Evolutionary conservation across 2,888 invertebrate species (phyloP).

Genomic region (Iselma pallidipennis): DNA sequence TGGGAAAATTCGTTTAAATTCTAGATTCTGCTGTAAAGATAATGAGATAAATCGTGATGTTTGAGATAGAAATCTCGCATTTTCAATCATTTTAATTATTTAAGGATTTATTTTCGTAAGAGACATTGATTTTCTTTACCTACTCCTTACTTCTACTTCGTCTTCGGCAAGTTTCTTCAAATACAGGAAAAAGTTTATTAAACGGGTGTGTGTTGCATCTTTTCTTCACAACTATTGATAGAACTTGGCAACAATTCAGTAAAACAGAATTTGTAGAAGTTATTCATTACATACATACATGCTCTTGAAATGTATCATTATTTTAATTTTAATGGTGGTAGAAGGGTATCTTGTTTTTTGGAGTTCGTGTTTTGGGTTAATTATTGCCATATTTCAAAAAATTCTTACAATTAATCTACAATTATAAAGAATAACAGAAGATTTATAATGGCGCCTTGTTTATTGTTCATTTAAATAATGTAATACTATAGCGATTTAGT

Average conservation of each 20-base stretch:
- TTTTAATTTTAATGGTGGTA: constrained; percentile 7
- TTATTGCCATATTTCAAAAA: constrained; percentile 14
- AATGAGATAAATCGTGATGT: neutral
- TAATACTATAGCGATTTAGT: neutral
- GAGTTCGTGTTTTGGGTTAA: no score
- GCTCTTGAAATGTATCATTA: constrained; percentile 13
- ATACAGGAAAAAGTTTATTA: neutral
- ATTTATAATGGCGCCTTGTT: neutral
- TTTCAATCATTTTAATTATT: neutral
- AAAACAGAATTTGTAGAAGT: neutral
- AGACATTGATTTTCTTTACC: neutral
- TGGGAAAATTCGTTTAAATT: neutral
- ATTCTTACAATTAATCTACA: constrained; percentile 9
- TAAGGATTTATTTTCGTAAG: neutral
- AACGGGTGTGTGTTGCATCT: neutral
- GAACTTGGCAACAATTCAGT: constrained; percentile 10
- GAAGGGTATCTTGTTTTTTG: no score
- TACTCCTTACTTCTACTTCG: no score
- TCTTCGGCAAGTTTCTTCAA: no score
- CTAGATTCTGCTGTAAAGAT: neutral
- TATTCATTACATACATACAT: constrained; percentile 8
- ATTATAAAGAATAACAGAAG: neutral
- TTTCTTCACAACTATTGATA: constrained; percentile 12
- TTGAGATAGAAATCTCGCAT: neutral
- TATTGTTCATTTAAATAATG: neutral